These are phyloP conservation scores for Rhagium mordax DNA, from an alignment of 2,888 invertebrate genomes.

Conservation along the genomic window DNA sequence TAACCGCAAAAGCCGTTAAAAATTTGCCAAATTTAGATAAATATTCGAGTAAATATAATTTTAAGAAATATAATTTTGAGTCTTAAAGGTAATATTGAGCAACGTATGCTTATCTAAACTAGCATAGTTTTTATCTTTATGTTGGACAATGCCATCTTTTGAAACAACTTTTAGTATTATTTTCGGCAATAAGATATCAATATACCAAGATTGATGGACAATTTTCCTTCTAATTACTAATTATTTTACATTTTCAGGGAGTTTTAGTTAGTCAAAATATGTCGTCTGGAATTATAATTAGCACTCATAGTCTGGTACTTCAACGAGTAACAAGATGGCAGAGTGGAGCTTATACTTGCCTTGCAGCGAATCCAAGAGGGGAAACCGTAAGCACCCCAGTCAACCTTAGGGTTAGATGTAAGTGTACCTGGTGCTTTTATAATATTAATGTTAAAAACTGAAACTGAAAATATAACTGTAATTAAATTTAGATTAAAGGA, in stretches of 20 bases:
- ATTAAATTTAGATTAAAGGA: too few relatives aligned
- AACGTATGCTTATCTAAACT: too few relatives aligned
- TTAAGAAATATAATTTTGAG: too few relatives aligned
- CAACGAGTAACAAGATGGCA: slow-evolving; percentile 88
- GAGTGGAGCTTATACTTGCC: slow-evolving; percentile 88
- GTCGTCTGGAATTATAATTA: slow-evolving; percentile 88
- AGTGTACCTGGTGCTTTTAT: slow-evolving; percentile 68
- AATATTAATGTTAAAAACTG: background rate
- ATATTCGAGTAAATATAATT: too few relatives aligned
- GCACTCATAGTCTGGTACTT: slow-evolving; percentile 89
- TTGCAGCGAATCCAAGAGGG: slow-evolving; percentile 86
- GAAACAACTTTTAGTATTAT: background rate
- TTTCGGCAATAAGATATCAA: background rate
- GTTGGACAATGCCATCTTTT: background rate
- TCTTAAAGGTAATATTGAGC: too few relatives aligned
- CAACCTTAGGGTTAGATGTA: slow-evolving; percentile 86
- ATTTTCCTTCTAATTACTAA: background rate
- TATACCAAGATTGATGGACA: background rate
- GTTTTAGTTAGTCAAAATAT: slow-evolving; percentile 85
- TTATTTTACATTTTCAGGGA: slow-evolving; percentile 73
- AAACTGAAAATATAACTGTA: background rate
- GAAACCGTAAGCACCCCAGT: slow-evolving; percentile 86
- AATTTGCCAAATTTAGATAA: too few relatives aligned
- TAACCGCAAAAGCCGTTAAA: too few relatives aligned
- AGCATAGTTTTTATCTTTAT: too few relatives aligned